A percentile compares a stretch with the other conserved stretches of the same genome.
These are phyloP conservation scores for Oreochromis tanganicae DNA, from an alignment of 2,113 vertebrate genomes.

Conservation along the genomic window DNA sequence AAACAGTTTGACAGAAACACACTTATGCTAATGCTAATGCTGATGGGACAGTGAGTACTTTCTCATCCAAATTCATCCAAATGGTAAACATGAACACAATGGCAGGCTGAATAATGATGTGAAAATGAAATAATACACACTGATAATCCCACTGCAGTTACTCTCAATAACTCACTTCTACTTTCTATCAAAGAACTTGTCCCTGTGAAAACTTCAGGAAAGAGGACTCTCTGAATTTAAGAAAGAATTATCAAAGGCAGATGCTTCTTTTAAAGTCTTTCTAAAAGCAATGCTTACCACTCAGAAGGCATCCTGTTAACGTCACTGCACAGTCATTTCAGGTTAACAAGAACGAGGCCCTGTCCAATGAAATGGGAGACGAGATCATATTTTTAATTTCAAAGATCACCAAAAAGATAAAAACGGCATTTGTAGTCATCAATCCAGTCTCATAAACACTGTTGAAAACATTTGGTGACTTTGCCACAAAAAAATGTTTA, in stretches of 20 bases:
- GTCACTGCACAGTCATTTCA: background rate
- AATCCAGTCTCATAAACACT: background rate
- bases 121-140: no score
- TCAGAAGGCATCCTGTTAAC: background rate
- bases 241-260: no score
- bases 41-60: background rate
- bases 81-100: background rate
- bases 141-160: no score
- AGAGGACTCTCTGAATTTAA: no score
- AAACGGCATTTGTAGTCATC: background rate
- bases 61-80: background rate
- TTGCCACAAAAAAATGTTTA: background rate
- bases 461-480: background rate
- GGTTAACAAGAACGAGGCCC: no score
- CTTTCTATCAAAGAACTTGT: no score
- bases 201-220: no score
- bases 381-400: background rate
- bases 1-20: background rate
- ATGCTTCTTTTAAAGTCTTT: background rate
- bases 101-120: background rate
- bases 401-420: background rate
- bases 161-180: no score
- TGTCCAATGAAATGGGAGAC: background rate
- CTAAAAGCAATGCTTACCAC: background rate
- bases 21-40: background rate